A percentile compares a stretch with the other conserved stretches of the same genome.
These are phyloP conservation scores for Acronicta psi DNA, from an alignment of 2,888 invertebrate species.

Conservation along the genomic window DNA sequence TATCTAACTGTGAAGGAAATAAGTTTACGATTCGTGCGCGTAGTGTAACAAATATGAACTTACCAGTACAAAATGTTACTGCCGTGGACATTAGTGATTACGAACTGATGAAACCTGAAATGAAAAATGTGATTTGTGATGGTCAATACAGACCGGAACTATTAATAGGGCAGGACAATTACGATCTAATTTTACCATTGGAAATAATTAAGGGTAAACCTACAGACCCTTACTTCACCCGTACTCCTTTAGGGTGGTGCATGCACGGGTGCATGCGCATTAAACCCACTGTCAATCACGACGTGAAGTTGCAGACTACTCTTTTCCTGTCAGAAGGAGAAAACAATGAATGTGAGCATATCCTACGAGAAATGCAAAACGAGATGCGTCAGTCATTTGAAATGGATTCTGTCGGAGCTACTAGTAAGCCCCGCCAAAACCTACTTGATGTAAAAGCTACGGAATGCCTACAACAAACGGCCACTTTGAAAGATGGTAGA, in stretches of 20 bases:
- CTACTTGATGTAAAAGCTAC: background rate
- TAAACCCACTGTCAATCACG: background rate
- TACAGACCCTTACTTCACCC: conserved; percentile 45
- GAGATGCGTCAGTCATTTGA: conserved; percentile 2
- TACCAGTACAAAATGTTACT: conserved; percentile 41
- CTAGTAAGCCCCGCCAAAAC: conserved; percentile 1
- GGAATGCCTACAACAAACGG: conserved; percentile 2
- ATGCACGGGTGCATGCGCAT: conserved; percentile 36
- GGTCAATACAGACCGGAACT: conserved; percentile 47
- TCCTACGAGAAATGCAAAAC: background rate
- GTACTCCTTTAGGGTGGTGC: conserved; percentile 49
- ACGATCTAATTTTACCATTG: conserved; percentile 49
- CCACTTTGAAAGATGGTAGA: conserved; percentile 1
- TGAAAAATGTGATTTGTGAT: conserved; percentile 28
- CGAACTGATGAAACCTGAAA: conserved; percentile 21
- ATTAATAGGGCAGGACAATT: conserved; percentile 59
- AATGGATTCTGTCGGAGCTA: conserved; percentile 1
- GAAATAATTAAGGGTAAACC: conserved; percentile 34
- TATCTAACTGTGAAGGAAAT: background rate
- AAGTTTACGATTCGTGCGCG: conserved; percentile 19
- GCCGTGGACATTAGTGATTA: background rate
- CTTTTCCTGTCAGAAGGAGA: background rate
- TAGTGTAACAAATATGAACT: conserved; percentile 44
- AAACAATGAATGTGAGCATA: background rate
- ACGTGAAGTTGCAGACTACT: background rate